phyloP scores from a whole-genome alignment of 2,797 vertebrate genomes.

The Scolopax bukidnonensis region DNA sequence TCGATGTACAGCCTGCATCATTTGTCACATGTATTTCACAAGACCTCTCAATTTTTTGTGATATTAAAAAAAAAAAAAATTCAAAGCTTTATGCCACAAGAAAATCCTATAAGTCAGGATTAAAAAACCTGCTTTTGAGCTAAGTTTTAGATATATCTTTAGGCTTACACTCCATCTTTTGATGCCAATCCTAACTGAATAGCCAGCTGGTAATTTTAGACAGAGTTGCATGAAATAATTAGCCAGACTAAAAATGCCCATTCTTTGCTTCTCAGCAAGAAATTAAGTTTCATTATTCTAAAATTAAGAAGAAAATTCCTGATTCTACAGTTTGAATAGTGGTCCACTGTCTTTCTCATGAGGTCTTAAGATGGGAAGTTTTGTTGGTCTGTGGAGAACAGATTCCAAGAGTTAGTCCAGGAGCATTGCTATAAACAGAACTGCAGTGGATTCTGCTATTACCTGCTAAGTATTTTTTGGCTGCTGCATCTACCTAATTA shows the following conservation, averaged over 20 bases:
- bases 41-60: background rate
- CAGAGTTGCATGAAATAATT: background rate
- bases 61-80: background rate
- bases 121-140: background rate
- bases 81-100: background rate
- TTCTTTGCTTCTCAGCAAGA: background rate
- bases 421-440: background rate
- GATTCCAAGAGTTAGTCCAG: background rate
- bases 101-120: background rate
- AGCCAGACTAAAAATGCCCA: background rate
- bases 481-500: background rate
- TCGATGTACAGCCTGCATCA: background rate
- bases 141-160: background rate
- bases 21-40: background rate
- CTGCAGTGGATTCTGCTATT: background rate
- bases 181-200: background rate
- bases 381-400: background rate
- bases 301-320: background rate
- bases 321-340: background rate
- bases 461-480: background rate
- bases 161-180: background rate
- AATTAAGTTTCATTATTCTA: background rate
- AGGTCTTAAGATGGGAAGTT: background rate
- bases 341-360: background rate
- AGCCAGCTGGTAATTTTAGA: background rate